Evolutionary conservation across 2,797 vertebrate genomes (phyloP), one percentile per base, ranked within the genome.

Genomic region (Poeciliopsis presidionis): DNA sequence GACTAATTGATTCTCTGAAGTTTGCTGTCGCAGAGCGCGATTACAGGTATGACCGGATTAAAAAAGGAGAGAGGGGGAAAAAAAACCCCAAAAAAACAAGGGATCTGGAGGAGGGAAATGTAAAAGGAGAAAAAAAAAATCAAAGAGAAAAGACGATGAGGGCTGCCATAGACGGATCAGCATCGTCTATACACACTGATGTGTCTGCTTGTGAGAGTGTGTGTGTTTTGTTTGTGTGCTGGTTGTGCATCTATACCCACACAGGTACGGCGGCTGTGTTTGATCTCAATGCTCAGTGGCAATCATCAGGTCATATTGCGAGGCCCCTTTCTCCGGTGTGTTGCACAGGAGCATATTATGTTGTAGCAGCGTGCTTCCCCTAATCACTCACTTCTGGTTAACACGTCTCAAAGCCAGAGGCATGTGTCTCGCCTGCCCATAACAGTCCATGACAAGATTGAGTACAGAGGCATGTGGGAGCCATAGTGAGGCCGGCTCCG

Each of bases 1-100:
- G 93, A 90, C 95, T 96, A 96, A 96, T 96, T 96, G 96, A 96
- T 96, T 96, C 94, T 96, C 91, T 93, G 94, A 95, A 95, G 95
- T 96, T 95, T 95, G 89, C 93, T 92, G 94, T 95, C 93, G 90
- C 93, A 88, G 91, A 91, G 93, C 93, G 92, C 89, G 94, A 95
- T 95, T 94, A 94, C 95, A 96, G 95, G 95, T 95, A 92, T 92
- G 93, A 95, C 93, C 91, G 93, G 94, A 95, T 95, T 93, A 94
- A 94, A 93, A 93, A 92, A 90, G 82, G 84, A 92, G 84, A 90
- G 85, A 84, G 84, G 76, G 78, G 33, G 0, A 33, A 87, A 87
- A 92, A 91, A 94, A 93, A 92, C 2, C 2, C 3, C 6, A 39
- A 41, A 41, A 41, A 41, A 94, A 94, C 91, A 94, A 91, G 94